phyloP scores from a whole-genome alignment of 2,797 vertebrate species.

The Gadopsis bispinosus region DNA sequence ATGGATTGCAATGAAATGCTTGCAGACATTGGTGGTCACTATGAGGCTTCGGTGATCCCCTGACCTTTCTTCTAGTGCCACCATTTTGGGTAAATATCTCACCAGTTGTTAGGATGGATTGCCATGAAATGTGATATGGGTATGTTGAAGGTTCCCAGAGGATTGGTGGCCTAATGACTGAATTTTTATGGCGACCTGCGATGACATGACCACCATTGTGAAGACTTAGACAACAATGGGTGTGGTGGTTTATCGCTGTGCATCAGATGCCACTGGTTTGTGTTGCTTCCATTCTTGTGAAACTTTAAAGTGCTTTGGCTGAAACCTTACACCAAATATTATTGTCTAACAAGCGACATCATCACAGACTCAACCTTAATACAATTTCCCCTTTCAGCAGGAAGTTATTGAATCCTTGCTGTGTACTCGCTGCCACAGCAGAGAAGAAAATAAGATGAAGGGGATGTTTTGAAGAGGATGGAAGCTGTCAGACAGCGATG shows the following conservation, averaged over 20 bases:
- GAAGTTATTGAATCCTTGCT: constrained; percentile 9
- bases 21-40: background rate
- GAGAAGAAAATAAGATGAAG: background rate
- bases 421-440: background rate
- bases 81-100: background rate
- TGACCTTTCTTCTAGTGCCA: background rate
- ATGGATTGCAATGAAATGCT: background rate
- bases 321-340: background rate
- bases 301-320: too few relatives aligned
- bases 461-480: constrained; percentile 23
- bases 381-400: constrained; percentile 20
- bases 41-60: background rate
- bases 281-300: background rate
- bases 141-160: background rate
- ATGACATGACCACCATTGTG: too few relatives aligned
- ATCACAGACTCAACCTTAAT: constrained; percentile 1
- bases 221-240: too few relatives aligned
- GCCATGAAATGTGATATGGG: background rate
- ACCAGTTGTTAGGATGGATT: background rate
- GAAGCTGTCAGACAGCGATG: constrained; percentile 24
- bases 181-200: too few relatives aligned
- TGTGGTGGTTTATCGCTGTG: too few relatives aligned
- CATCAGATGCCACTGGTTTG: too few relatives aligned
- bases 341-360: background rate
- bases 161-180: too few relatives aligned